Evolutionary conservation across 2,113 vertebrate species (phyloP).

Genomic region (Fulica atra): DNA sequence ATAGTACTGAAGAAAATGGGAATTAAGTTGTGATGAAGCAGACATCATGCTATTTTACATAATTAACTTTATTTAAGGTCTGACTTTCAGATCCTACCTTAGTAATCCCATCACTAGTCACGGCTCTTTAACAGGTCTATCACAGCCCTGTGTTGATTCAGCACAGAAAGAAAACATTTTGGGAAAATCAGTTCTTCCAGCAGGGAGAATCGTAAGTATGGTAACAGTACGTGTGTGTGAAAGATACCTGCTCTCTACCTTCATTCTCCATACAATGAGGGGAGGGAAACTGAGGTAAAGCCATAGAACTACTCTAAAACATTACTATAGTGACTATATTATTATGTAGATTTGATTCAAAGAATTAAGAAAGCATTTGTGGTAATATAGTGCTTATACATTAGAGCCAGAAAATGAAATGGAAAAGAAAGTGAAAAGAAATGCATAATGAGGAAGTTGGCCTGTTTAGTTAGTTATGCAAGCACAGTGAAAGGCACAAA

Average conservation of each 20-base stretch:
- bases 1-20: neutral
- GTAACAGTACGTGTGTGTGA: neutral
- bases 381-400: neutral
- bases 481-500: neutral
- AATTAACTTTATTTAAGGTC: neutral
- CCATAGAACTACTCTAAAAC: neutral
- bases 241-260: neutral
- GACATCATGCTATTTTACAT: neutral
- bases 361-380: neutral
- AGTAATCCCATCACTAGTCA: neutral
- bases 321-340: neutral
- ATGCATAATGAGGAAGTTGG: neutral
- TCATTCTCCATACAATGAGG: neutral
- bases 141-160: neutral
- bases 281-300: neutral
- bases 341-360: neutral
- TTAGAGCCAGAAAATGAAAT: neutral
- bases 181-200: neutral
- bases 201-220: neutral
- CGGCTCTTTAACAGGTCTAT: neutral
- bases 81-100: neutral
- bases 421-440: constrained; percentile 15
- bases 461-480: neutral
- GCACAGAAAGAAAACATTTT: neutral
- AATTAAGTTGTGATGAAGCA: neutral